Percentiles rank a stretch among this genome's conserved stretches.
These are phyloP conservation scores for Esox lucius DNA, from an alignment of 2,797 vertebrate genomes.

Conservation along the genomic window DNA sequence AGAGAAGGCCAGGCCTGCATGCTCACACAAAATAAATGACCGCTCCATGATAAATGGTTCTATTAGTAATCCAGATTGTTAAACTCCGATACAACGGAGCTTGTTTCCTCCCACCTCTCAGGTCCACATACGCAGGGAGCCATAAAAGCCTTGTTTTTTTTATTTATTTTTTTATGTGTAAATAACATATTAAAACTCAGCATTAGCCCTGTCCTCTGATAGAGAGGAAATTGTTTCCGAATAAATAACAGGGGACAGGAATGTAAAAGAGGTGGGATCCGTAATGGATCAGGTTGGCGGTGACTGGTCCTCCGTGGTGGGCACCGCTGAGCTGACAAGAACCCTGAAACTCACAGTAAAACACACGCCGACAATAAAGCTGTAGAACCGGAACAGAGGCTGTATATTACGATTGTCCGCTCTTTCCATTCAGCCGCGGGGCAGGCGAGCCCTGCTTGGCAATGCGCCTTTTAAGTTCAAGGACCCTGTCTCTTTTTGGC, in stretches of 20 bases:
- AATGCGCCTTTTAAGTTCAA: conserved; percentile 55
- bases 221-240: conserved; percentile 89
- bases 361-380: conserved; percentile 68
- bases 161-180: conserved; percentile 95
- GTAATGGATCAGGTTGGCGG: conserved; percentile 77
- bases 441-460: conserved; percentile 14
- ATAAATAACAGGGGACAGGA: conserved; percentile 94
- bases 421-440: neutral
- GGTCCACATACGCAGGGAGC: conserved; percentile 62
- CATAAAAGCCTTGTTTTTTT: conserved; percentile 88
- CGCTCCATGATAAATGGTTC: conserved; percentile 95
- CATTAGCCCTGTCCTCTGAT: conserved; percentile 90
- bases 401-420: conserved; percentile 49
- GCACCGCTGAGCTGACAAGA: conserved; percentile 89
- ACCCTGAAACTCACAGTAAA: conserved; percentile 82
- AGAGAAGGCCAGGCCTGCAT: conserved; percentile 67
- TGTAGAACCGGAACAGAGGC: conserved; percentile 55
- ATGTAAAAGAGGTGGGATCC: conserved; percentile 85
- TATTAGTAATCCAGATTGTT: conserved; percentile 99
- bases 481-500: conserved; percentile 56
- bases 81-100: conserved; percentile 89
- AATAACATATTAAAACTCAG: conserved; percentile 98
- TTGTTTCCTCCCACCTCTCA: conserved; percentile 73
- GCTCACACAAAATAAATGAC: conserved; percentile 87
- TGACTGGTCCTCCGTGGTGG: conserved; percentile 82